Base-by-base conservation (phyloP, 2,797 vertebrate species). In the Mormyrops attenuatus region DNA sequence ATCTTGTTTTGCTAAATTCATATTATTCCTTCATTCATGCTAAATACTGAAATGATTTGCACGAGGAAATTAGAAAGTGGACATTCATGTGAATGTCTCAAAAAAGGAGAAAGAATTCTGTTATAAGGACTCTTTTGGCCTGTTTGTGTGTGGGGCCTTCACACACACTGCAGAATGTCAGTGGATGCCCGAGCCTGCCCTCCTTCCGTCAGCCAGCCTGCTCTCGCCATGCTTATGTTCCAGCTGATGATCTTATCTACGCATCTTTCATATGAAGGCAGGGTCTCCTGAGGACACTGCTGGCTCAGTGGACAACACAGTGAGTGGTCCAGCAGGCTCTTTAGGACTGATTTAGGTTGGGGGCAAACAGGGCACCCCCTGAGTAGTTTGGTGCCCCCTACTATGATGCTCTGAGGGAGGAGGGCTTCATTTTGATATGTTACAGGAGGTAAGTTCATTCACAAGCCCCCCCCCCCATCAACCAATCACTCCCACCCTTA, bases 31-130 rank as follows among this genome's bases (percentile, higher is more conserved):
- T 89, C 93, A 91, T 92, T 93, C 90, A 41, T 34, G 87, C 22
- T 91, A 92, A 91, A 92, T 90, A 90, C 90, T 84, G 22, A 88
- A 44, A 44, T 34, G 50, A 91, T 90, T 91, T 88, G 90, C 90
- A 92, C 53, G 57, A 17, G 88, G 90, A 94, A 92, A 93, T 88
- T 85, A 90, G 88, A 91, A 92, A 90, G 82, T 63, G 15, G 63
- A 89, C 91, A 91, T 89, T 57, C 90, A 90, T 88, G 34, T 60
- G 38, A 13, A 26, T 87, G 15, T 8, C 73, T 80, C 73, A 44
- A 7, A 44, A 80, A 41, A 15, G 41, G 5, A 41, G 77, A 80
- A 44, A 20, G 38, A 82, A 82, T n/a, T 47, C 77, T 82, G 77
- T 47, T 47, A 4, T 7, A 47, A 5, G 66, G 13, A 17, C 30